phyloP scores from a whole-genome alignment of 53 echinoderm and acorn worm species.

The Antedon mediterranea region DNA sequence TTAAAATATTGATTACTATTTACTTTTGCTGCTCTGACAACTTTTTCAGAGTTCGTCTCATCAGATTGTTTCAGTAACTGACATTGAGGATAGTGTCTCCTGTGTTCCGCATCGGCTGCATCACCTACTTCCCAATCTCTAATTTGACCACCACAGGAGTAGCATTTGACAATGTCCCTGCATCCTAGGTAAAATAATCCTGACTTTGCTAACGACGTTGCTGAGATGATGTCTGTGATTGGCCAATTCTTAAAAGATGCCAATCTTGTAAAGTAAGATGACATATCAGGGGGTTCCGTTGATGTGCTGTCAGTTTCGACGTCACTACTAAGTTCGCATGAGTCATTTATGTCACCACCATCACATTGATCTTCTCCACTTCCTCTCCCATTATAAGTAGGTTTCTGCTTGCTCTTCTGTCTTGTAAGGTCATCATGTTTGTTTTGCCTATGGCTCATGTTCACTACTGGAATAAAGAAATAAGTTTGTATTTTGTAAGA shows the following conservation, averaged over 20 bases:
- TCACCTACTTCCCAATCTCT: slow-evolving; percentile 50
- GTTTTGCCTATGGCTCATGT: too few relatives aligned
- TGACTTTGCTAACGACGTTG: slow-evolving; percentile 38
- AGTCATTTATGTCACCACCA: too few relatives aligned
- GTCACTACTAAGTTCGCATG: too few relatives aligned
- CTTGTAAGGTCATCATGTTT: too few relatives aligned
- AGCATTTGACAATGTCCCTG: slow-evolving; percentile 46
- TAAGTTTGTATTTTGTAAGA: too few relatives aligned
- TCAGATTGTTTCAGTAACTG: slow-evolving; percentile 22
- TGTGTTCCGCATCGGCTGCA: slow-evolving; percentile 51
- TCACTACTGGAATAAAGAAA: too few relatives aligned
- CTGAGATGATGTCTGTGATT: slow-evolving; percentile 10
- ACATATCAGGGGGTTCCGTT: neutral
- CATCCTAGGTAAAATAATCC: slow-evolving; percentile 47
- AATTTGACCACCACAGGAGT: slow-evolving; percentile 44
- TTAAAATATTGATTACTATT: neutral
- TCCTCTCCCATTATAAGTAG: too few relatives aligned
- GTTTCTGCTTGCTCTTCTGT: too few relatives aligned
- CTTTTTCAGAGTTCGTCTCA: neutral
- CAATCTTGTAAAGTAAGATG: neutral
- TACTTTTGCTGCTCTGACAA: too few relatives aligned
- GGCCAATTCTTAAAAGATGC: slow-evolving; percentile 42
- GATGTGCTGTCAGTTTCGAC: too few relatives aligned
- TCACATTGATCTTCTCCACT: too few relatives aligned
- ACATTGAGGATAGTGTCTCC: slow-evolving; percentile 40